phyloP scores from a whole-genome alignment of 2,888 invertebrate species.

The Brachyptera putata region DNA sequence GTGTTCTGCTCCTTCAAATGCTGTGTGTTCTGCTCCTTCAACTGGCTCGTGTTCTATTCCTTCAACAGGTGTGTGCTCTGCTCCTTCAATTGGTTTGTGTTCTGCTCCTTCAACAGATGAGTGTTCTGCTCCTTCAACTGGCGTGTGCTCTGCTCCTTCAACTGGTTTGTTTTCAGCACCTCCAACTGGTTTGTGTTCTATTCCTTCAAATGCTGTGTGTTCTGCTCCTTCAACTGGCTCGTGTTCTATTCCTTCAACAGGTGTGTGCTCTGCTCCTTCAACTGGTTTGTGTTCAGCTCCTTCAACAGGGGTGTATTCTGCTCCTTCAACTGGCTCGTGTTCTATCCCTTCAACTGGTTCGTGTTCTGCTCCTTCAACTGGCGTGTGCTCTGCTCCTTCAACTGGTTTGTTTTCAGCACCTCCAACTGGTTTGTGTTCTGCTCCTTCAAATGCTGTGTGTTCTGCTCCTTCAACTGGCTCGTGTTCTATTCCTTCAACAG shows the following conservation, averaged over 20 bases:
- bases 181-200: neutral
- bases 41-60: conserved; percentile 25
- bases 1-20: conserved; percentile 26
- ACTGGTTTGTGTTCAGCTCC: conserved; percentile 29
- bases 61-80: no score
- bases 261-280: conserved; percentile 24
- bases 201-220: neutral
- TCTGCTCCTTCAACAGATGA: conserved; percentile 11
- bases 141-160: neutral
- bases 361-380: neutral
- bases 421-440: neutral
- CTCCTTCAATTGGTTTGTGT: conserved; percentile 11
- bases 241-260: neutral
- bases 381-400: neutral
- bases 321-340: neutral
- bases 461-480: conserved; percentile 26
- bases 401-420: neutral
- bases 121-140: neutral
- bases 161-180: neutral
- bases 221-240: neutral
- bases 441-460: neutral
- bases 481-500: conserved; percentile 25
- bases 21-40: conserved; percentile 22
- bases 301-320: no score
- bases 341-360: neutral